Base-by-base conservation (phyloP, 2,113 vertebrate genomes). In the Picathartes gymnocephalus region DNA sequence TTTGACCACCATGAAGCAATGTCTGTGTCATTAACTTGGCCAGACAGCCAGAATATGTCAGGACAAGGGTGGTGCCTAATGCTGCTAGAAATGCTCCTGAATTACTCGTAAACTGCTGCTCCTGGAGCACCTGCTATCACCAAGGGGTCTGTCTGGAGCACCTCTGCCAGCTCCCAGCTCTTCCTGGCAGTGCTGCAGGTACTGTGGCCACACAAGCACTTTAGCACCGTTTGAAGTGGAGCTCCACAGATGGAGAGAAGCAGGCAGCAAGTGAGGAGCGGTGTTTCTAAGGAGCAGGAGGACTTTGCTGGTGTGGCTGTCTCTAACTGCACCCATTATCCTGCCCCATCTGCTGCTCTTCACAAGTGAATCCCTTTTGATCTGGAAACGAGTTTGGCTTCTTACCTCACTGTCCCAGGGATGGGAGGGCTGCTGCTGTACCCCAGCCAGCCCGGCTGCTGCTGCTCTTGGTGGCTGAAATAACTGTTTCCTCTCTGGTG, bases 11-110 rank as follows among this genome's bases (percentile, higher is more conserved):
- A 37, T 96, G 95, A 96, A 95, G 86, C 88, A 96, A 77, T 1
- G 24, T 62, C 54, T 91, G 92, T 96, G 95, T 96, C 95, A 90
- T 88, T 96, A 92, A 83, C 71, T 93, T 93, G 93, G 94, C 94
- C 90, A 92, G 86, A 88, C 42, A 6, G 86, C 77, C 31, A 66
- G 64, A 85, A 81, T 86, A n/a, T 30, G 56, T 87, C 90, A 53
- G 77, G 42, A 71, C 64, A 70, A 91, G 69, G 65, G 69, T 4
- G 6, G 81, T 96, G 95, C 96, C 81, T 94, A 91, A 84, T 27
- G 51, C 70, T 72, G 62, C 71, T 74, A 86, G 85, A 90, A 81
- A 62, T 73, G 53, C 48, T 90, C 60, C 44, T 3, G 5, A 65
- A 37, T 91, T 90, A 85, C 60, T 66, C 1, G 0, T 56, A 9